Evolutionary conservation across 2,113 vertebrate species (phyloP).

Genomic region (Dromaius novaehollandiae): DNA sequence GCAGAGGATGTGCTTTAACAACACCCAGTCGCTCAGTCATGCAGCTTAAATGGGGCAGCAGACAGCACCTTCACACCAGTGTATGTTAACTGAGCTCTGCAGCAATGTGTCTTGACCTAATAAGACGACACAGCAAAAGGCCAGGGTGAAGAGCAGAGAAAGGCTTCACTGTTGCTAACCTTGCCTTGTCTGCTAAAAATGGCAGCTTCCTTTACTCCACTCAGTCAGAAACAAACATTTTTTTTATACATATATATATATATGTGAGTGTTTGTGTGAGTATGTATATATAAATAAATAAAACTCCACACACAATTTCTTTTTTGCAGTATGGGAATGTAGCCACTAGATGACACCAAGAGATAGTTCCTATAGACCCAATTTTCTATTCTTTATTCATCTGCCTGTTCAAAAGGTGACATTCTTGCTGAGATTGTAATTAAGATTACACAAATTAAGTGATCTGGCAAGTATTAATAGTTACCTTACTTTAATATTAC

Average conservation of each 20-base stretch:
- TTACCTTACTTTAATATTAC: slow-evolving; percentile 66
- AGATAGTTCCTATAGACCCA: slow-evolving; percentile 85
- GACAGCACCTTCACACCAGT: slow-evolving; percentile 76
- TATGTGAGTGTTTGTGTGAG: background rate
- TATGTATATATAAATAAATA: background rate
- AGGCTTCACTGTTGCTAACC: slow-evolving; percentile 46
- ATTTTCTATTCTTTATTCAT: slow-evolving; percentile 72
- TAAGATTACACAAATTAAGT: slow-evolving; percentile 73
- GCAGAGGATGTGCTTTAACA: slow-evolving; percentile 76
- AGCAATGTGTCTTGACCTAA: slow-evolving; percentile 73
- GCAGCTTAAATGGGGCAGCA: slow-evolving; percentile 74
- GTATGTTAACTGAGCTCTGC: slow-evolving; percentile 69
- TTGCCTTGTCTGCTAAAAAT: slow-evolving; percentile 70
- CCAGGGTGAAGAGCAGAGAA: slow-evolving; percentile 58
- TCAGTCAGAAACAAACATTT: slow-evolving; percentile 62
- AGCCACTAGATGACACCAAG: slow-evolving; percentile 98
- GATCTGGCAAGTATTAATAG: slow-evolving; percentile 69
- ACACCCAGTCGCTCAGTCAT: slow-evolving; percentile 74
- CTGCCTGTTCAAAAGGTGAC: slow-evolving; percentile 64
- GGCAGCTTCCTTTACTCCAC: slow-evolving; percentile 62
- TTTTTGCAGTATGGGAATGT: slow-evolving; percentile 86
- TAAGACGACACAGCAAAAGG: slow-evolving; percentile 68
- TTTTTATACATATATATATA: background rate
- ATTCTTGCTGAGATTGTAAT: slow-evolving; percentile 75
- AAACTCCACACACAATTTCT: background rate